Conservation (phyloP, 2,113 vertebrate species). For the Donacobius atricapilla region DNA sequence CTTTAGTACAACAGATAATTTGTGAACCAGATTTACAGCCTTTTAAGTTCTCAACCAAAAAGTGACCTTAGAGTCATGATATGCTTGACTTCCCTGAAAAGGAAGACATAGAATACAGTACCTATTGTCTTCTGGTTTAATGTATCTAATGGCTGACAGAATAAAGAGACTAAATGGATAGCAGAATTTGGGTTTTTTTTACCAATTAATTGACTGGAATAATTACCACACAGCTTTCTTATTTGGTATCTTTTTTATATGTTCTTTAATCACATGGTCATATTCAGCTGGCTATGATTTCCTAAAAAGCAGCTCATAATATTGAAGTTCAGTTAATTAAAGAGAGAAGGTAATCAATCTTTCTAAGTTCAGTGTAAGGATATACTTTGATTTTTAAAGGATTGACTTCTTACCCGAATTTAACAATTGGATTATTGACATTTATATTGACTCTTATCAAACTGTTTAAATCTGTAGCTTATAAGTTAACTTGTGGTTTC, state of each 20-base stretch:
- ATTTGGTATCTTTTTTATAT: not conserved
- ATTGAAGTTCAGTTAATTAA: conserved; percentile 30
- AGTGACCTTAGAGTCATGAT: conserved; percentile 43
- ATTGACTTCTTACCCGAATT: conserved; percentile 17
- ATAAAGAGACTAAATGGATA: conserved; percentile 49
- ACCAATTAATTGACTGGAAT: conserved; percentile 60
- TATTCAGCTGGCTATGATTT: not conserved
- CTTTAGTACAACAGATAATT: conserved; percentile 50
- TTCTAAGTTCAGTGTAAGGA: not conserved
- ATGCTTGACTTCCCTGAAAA: conserved; percentile 22
- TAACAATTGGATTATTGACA: conserved; percentile 3
- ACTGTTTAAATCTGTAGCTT: not conserved
- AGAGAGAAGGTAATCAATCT: not conserved
- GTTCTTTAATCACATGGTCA: not conserved
- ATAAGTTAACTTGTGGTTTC: not conserved
- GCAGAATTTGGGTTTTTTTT: conserved; percentile 9
- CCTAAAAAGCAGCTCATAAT: conserved; percentile 6
- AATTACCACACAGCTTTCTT: conserved; percentile 50
- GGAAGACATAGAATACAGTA: not conserved
- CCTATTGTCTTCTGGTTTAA: conserved; percentile 33
- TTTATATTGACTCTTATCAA: not conserved
- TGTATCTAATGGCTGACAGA: conserved; percentile 32
- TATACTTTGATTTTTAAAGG: not conserved
- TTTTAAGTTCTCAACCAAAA: conserved; percentile 38
- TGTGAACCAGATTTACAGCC: conserved; percentile 39